Conservation (phyloP, 2,797 vertebrate species). For the Gallirallus australis region DNA sequence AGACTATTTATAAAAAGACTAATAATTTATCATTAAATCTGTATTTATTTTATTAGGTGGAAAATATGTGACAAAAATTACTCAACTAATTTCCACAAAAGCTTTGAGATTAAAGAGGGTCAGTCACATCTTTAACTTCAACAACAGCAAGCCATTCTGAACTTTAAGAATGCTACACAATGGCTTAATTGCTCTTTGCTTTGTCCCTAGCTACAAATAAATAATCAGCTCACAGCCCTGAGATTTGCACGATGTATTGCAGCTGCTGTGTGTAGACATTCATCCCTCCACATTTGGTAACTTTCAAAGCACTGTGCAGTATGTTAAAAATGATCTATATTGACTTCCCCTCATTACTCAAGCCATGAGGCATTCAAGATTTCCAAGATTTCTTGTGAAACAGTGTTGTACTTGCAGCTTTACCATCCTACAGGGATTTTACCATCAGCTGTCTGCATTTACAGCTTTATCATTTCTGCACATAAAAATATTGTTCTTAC, state of each 20-base stretch:
- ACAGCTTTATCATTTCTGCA: not conserved
- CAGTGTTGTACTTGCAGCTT: not conserved
- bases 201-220: not conserved
- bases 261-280: not conserved
- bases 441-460: slow-evolving; percentile 16
- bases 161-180: not conserved
- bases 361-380: not conserved
- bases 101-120: no score
- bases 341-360: slow-evolving; percentile 19
- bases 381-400: slow-evolving; percentile 8
- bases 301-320: not conserved
- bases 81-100: not conserved
- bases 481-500: not conserved
- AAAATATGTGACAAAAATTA: not conserved
- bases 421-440: not conserved
- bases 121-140: no score
- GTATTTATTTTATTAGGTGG: not conserved
- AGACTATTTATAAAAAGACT: not conserved
- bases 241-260: not conserved
- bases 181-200: not conserved
- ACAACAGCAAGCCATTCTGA: not conserved
- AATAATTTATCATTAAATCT: not conserved
- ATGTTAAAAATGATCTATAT: not conserved
- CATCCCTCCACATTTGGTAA: not conserved
- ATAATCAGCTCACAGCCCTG: not conserved